Evolutionary conservation across 2,113 vertebrate genomes (phyloP).

Genomic region (Nyctibius bracteatus): DNA sequence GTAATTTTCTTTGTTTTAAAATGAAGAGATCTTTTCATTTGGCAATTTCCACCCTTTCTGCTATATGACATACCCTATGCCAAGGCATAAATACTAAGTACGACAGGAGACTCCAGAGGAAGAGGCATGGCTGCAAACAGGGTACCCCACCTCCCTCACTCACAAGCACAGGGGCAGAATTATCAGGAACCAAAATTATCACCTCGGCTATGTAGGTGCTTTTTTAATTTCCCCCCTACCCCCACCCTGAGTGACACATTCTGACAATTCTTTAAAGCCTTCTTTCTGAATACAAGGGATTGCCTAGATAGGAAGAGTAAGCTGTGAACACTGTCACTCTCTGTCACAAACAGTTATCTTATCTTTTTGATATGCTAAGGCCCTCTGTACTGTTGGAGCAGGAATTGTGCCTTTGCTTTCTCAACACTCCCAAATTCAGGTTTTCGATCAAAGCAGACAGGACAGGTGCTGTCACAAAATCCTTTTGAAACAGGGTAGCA

Average conservation of each 20-base stretch:
- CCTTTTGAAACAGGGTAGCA: background rate
- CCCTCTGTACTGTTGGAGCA: background rate
- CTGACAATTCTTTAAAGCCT: background rate
- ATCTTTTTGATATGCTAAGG: background rate
- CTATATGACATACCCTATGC: background rate
- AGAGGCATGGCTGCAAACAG: background rate
- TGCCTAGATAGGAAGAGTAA: background rate
- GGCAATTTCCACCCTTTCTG: background rate
- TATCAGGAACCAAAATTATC: background rate
- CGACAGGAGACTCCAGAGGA: background rate
- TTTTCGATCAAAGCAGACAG: background rate
- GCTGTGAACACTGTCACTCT: background rate
- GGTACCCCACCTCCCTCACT: accelerated
- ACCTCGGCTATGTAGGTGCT: background rate
- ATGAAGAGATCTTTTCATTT: background rate
- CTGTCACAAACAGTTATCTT: background rate
- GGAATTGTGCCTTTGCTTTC: background rate
- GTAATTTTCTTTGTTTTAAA: background rate
- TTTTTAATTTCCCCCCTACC: background rate
- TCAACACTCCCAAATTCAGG: background rate
- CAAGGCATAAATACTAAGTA: background rate
- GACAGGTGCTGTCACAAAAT: background rate
- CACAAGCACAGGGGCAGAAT: background rate
- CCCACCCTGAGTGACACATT: background rate
- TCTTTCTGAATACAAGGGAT: background rate